Base-by-base conservation (phyloP, 2,797 vertebrate genomes). In the Protonibea diacanthus region DNA sequence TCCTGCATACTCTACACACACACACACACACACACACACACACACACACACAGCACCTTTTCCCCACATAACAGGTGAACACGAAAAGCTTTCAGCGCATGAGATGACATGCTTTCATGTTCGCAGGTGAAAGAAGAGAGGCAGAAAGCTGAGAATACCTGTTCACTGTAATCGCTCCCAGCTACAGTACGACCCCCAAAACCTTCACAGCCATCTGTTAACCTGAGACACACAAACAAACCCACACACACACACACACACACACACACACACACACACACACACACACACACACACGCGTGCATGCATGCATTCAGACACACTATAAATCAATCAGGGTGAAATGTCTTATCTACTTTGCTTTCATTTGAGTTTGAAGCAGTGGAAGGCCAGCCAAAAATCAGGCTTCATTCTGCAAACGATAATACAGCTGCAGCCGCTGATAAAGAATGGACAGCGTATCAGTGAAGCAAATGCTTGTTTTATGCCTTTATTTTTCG, bases 21-120 rank as follows among this genome's bases (percentile, higher is more conserved):
- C 61, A 74, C 33, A 38, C 68, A 49, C 66, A 56, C 73, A 71
- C 61, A 78, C 78, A 73, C 47, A 71, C 72, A 60, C 48, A 29
- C 75, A 67, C 62, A 62, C 53, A 57, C 21, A 20, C 55, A 51
- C 2, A 33, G 57, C 40, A 74, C 79, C 67, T 76, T 61, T 70
- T 68, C 60, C 67, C 62, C 78, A 88, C 84, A 80, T 69, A 61
- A 83, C 85, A 92, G 89, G 90, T 91, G 89, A 89, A 89, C 82
- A 84, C 14, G n/a, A 73, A 89, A 66, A 84, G 67, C 86, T 85
- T 86, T 88, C 81, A 79, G 80, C 77, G 4, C 88, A 92, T 86
- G 86, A 93, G 86, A 90, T 90, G 86, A 91, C 93, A 93, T 66
- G 92, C 87, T 93, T 91, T 92, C 72, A 91, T 90, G 86, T 93